These are phyloP conservation scores for Arbacia lixula DNA, from an alignment of 53 echinoderm and acorn worm genomes.

Conservation along the genomic window DNA sequence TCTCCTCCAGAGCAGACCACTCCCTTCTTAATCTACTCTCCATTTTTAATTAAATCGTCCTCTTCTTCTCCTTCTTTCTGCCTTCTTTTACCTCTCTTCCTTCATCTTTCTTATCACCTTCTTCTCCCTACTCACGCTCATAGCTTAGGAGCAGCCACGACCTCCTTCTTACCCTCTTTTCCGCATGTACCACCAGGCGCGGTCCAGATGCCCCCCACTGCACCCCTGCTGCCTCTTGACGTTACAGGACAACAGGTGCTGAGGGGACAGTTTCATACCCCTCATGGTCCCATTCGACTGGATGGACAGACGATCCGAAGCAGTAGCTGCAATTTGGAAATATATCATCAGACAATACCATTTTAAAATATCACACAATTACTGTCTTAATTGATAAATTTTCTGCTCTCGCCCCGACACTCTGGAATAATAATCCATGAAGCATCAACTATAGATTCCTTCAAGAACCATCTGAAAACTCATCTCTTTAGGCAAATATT, in stretches of 20 bases:
- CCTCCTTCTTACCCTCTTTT: slow-evolving; percentile 92
- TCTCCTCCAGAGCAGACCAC: too few relatives aligned
- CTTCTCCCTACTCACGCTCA: neutral
- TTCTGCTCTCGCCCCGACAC: too few relatives aligned
- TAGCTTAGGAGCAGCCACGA: neutral
- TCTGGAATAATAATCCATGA: too few relatives aligned
- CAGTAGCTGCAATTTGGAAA: slow-evolving; percentile 88
- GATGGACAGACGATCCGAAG: slow-evolving; percentile 92
- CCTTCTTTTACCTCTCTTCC: neutral
- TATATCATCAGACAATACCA: too few relatives aligned
- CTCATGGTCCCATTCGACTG: slow-evolving; percentile 90
- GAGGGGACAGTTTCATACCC: slow-evolving; percentile 80
- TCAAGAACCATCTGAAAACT: too few relatives aligned
- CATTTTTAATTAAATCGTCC: too few relatives aligned
- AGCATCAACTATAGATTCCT: too few relatives aligned
- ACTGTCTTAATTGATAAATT: too few relatives aligned
- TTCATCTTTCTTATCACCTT: slow-evolving; percentile 2
- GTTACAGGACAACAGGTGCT: slow-evolving; percentile 94
- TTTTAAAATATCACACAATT: too few relatives aligned
- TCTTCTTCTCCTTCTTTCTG: neutral
- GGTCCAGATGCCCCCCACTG: slow-evolving; percentile 90
- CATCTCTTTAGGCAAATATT: too few relatives aligned
- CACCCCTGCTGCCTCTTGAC: slow-evolving; percentile 94
- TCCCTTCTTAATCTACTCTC: too few relatives aligned
- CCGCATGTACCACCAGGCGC: slow-evolving; percentile 97